phyloP scores from a whole-genome alignment of 2,113 vertebrate species.

The Oophaga pumilio region DNA sequence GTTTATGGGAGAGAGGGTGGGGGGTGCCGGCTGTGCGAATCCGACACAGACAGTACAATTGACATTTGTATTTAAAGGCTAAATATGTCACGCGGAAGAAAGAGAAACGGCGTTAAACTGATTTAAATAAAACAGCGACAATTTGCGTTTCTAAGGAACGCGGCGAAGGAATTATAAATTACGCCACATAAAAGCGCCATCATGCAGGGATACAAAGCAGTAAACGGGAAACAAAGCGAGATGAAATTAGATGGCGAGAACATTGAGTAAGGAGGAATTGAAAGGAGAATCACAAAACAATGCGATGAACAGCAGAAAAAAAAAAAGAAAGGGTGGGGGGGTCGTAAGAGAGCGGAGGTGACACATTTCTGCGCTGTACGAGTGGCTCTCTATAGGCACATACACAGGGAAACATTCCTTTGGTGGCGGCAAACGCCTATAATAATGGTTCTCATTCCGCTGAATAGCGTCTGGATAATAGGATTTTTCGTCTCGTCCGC shows the following conservation, averaged over 20 bases:
- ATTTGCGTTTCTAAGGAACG: neutral
- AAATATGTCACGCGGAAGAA: neutral
- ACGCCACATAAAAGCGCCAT: neutral
- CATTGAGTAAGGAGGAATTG: slow-evolving; percentile 2
- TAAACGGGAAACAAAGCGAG: neutral
- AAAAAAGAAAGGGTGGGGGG: neutral
- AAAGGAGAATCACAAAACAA: slow-evolving; percentile 15
- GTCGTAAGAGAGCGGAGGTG: neutral
- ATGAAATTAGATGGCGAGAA: slow-evolving; percentile 6
- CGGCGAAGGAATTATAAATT: neutral
- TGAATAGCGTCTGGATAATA: neutral
- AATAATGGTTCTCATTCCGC: neutral
- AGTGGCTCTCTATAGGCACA: slow-evolving; percentile 28
- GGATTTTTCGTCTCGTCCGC: slow-evolving; percentile 1
- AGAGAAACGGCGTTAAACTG: neutral
- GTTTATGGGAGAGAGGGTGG: neutral
- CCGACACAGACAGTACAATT: neutral
- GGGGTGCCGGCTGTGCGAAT: neutral
- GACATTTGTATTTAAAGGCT: slow-evolving; percentile 10
- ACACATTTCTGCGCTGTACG: neutral
- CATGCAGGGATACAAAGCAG: neutral
- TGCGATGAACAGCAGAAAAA: neutral
- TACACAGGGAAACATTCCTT: slow-evolving; percentile 5
- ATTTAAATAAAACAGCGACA: neutral
- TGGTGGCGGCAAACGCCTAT: neutral